Percentiles rank a stretch among this genome's conserved stretches.
phyloP scores from a whole-genome alignment of 2,888 invertebrate genomes.

The Ptychoptera albimana region DNA sequence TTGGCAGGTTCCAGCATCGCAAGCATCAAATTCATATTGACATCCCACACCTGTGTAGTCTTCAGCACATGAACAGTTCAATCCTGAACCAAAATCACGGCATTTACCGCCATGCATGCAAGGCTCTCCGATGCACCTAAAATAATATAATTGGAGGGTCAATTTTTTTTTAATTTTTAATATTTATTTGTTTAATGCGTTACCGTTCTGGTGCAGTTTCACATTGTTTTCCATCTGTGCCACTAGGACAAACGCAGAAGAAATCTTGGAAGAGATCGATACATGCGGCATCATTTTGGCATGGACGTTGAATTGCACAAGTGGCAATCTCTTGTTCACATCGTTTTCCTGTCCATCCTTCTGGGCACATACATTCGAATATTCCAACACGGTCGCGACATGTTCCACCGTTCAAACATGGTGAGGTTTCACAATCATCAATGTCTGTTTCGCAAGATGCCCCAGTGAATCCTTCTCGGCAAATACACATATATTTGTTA shows the following conservation, averaged over 20 bases:
- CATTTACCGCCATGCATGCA: slow-evolving; percentile 95
- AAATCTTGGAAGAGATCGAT: slow-evolving; percentile 71
- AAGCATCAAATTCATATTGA: slow-evolving; percentile 87
- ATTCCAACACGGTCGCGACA: slow-evolving; percentile 75
- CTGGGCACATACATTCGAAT: slow-evolving; percentile 65
- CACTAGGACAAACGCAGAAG: slow-evolving; percentile 60
- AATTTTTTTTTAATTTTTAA: slow-evolving; percentile 46
- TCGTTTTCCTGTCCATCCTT: slow-evolving; percentile 74
- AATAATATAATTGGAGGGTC: no score
- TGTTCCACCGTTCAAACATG: slow-evolving; percentile 77
- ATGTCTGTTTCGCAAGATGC: slow-evolving; percentile 70
- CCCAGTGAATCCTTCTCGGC: slow-evolving; percentile 78
- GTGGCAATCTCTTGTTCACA: slow-evolving; percentile 81
- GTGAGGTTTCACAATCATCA: slow-evolving; percentile 70
- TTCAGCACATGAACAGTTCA: slow-evolving; percentile 82
- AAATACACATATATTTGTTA: slow-evolving; percentile 74
- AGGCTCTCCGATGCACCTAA: slow-evolving; percentile 35
- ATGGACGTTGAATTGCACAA: slow-evolving; percentile 63
- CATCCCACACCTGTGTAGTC: slow-evolving; percentile 81
- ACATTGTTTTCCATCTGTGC: slow-evolving; percentile 93
- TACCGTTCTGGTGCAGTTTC: slow-evolving; percentile 84
- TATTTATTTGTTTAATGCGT: slow-evolving; percentile 51
- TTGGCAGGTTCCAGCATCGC: slow-evolving; percentile 75
- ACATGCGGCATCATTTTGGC: slow-evolving; percentile 83
- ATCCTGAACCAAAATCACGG: slow-evolving; percentile 86